These are phyloP conservation scores for Setophaga coronata DNA, from an alignment of 2,113 vertebrate species.

Conservation along the genomic window DNA sequence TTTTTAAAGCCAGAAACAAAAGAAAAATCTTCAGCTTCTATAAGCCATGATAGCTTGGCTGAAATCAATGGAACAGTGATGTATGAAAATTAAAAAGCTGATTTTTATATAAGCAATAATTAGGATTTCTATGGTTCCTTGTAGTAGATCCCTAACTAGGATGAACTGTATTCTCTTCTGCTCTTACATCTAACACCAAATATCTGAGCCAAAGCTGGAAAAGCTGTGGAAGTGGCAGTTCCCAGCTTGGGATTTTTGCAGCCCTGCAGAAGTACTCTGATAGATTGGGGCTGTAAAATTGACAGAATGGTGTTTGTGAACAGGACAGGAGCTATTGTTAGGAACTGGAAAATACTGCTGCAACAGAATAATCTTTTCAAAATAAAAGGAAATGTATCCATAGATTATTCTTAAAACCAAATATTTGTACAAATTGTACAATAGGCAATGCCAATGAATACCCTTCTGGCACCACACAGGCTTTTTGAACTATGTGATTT, in stretches of 20 bases:
- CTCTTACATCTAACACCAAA: neutral
- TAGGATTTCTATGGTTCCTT: neutral
- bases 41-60: neutral
- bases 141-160: neutral
- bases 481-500: neutral
- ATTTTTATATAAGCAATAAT: neutral
- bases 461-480: neutral
- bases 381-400: neutral
- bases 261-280: neutral
- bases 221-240: neutral
- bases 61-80: neutral
- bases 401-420: neutral
- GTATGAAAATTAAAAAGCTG: neutral
- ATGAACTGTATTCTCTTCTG: neutral
- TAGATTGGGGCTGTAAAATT: neutral
- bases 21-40: neutral
- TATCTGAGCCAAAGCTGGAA: neutral
- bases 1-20: neutral
- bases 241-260: neutral
- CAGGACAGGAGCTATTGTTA: neutral
- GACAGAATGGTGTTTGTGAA: neutral
- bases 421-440: neutral
- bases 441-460: neutral
- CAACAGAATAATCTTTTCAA: neutral
- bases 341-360: neutral